phyloP scores from a whole-genome alignment of 1,140 invertebrate species.

The Leptopilina clavipes region DNA sequence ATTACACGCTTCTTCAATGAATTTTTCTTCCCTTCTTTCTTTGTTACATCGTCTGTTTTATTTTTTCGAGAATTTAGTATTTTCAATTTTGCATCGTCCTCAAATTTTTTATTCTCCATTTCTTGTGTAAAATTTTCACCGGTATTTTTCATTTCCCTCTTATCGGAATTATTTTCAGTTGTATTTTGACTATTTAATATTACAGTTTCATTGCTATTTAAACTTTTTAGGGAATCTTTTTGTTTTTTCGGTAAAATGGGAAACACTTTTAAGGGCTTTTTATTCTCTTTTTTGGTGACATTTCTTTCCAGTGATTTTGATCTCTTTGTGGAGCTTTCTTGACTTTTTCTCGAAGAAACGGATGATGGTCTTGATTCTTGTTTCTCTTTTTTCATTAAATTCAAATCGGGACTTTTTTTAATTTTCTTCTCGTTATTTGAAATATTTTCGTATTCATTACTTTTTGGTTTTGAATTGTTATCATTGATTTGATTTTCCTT shows the following conservation, averaged over 20 bases:
- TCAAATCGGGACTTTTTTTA: background rate
- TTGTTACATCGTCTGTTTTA: background rate
- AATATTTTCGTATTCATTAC: background rate
- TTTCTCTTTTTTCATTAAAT: background rate
- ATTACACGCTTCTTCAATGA: background rate
- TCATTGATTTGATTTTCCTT: background rate
- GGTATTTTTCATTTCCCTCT: background rate
- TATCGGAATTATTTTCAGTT: background rate
- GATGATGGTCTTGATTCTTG: background rate
- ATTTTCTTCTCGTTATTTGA: background rate
- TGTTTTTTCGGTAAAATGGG: background rate
- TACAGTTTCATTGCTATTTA: background rate
- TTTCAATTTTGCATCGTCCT: background rate
- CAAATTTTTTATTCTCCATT: no score
- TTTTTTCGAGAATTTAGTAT: background rate
- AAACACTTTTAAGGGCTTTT: background rate
- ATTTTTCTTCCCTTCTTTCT: background rate
- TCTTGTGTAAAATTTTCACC: no score
- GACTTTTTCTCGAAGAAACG: background rate
- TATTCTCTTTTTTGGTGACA: background rate
- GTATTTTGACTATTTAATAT: background rate
- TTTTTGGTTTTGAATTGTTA: background rate
- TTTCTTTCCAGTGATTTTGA: slow-evolving; percentile 1
- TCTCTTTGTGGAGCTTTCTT: background rate
- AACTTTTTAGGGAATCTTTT: background rate